These are phyloP conservation scores for Cancer borealis DNA, from an alignment of 2,888 invertebrate species.

Conservation along the genomic window DNA sequence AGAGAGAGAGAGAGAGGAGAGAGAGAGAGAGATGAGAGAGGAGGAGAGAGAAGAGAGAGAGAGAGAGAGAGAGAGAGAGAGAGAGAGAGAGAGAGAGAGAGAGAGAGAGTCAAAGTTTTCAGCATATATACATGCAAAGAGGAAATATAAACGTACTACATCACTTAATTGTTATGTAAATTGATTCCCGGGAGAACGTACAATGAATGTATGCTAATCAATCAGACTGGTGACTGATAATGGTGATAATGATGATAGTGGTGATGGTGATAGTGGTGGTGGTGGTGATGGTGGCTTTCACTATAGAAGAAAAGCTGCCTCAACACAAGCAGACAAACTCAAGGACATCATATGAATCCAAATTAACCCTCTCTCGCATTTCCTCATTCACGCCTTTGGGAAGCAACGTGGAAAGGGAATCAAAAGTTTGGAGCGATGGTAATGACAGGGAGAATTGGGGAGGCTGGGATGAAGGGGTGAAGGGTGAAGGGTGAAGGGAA, in stretches of 20 bases:
- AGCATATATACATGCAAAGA: background rate
- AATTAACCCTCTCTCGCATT: background rate
- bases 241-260: background rate
- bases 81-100: background rate
- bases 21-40: background rate
- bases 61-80: background rate
- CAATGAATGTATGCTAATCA: background rate
- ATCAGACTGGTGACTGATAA: background rate
- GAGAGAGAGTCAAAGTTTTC: no score
- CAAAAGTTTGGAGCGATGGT: background rate
- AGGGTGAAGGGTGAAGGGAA: background rate
- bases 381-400: background rate
- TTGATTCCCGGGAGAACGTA: background rate
- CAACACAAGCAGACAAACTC: no score
- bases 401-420: background rate
- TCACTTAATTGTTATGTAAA: background rate
- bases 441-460: background rate
- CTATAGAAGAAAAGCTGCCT: no score
- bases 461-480: background rate
- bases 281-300: background rate
- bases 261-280: background rate
- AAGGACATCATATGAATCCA: background rate
- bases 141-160: background rate
- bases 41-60: background rate
- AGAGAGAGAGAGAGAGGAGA: background rate